Conservation (phyloP, 2,113 vertebrate genomes). For the Corvus hawaiiensis region DNA sequence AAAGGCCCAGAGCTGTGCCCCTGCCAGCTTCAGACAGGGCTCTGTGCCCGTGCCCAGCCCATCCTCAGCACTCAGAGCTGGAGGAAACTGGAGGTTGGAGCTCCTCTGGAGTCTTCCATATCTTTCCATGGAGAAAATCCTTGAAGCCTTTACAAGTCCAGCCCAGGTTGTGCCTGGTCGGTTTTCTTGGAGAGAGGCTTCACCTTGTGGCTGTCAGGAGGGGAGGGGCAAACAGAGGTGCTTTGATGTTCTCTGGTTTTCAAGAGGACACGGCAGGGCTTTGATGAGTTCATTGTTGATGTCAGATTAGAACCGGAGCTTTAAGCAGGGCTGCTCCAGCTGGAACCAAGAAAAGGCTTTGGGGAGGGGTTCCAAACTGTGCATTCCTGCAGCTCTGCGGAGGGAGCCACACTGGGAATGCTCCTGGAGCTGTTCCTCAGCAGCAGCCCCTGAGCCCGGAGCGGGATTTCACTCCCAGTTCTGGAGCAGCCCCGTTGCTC, state of each 20-base stretch:
- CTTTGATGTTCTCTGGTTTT: not conserved
- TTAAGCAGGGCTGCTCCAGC: not conserved
- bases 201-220: not conserved
- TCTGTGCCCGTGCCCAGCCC: not conserved
- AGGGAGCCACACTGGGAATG: not conserved
- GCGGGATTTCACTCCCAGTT: fast-evolving
- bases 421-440: not conserved
- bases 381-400: not conserved
- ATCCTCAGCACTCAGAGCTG: fast-evolving
- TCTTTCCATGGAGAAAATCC: not conserved
- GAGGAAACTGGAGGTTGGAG: not conserved
- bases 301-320: not conserved
- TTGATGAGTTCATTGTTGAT: not conserved
- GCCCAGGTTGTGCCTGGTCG: not conserved
- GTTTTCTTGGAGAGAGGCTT: not conserved
- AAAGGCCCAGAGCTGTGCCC: not conserved
- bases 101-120: fast-evolving
- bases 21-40: not conserved
- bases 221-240: not conserved
- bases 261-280: not conserved
- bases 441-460: fast-evolving
- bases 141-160: not conserved
- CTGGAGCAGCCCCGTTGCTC: not conserved
- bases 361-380: not conserved
- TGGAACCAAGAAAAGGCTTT: not conserved